phyloP scores from a whole-genome alignment of 2,113 vertebrate species.

The Zingel zingel region DNA sequence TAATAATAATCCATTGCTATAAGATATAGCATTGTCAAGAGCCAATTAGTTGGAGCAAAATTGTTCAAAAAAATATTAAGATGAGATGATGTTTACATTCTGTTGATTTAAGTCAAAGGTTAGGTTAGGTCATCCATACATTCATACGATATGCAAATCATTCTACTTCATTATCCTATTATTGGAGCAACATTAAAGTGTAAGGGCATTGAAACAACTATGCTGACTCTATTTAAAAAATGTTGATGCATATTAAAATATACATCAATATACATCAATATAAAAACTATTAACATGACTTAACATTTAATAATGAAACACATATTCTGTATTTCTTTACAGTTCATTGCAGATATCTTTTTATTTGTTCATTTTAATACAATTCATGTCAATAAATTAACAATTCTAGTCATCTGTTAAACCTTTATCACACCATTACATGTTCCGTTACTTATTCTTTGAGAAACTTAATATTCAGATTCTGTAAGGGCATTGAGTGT shows the following conservation, averaged over 20 bases:
- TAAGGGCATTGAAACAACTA: background rate
- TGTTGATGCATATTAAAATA: background rate
- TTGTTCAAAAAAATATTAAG: too few species aligned
- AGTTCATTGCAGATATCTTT: background rate
- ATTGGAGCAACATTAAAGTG: background rate
- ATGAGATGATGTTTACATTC: background rate
- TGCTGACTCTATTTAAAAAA: background rate
- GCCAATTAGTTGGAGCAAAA: too few species aligned
- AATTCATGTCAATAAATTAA: background rate
- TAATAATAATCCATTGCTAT: too few species aligned
- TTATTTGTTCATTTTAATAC: background rate
- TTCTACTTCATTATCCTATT: background rate
- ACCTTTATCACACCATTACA: background rate
- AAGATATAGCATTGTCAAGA: too few species aligned
- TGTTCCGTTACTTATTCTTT: background rate
- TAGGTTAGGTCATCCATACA: background rate
- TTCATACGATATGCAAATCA: background rate
- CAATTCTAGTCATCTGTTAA: background rate
- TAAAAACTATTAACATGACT: background rate
- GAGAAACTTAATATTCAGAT: background rate
- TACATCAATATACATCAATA: background rate
- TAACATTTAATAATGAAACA: background rate
- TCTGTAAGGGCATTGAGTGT: background rate
- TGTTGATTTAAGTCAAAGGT: background rate
- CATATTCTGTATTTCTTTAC: background rate